Base-by-base conservation (phyloP, 1,140 invertebrate genomes). In the Acromyrmex charruanus region DNA sequence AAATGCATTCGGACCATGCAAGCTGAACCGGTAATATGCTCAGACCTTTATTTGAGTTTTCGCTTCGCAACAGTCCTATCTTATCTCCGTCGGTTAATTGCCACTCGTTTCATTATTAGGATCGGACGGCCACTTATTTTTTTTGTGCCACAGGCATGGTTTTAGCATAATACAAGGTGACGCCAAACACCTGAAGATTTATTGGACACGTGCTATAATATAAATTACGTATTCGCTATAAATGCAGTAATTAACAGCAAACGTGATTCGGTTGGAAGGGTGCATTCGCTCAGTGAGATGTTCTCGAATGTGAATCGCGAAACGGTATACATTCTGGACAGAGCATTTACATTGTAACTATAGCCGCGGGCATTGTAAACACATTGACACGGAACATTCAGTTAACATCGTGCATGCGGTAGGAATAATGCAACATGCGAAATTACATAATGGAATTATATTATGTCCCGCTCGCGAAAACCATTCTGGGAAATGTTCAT, bases 401-500 rank as follows among this genome's bases (percentile, higher is more conserved):
- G 80, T 84, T 84, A 84, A 84, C 80, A 51, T 84, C 39, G 80
- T 84, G 39, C 80, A 84, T 84, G 80, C 80, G 68, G 69, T 84
- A 84, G 80, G 80, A 84, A 84, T 84, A 84, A 84, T 84, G 69
- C 72, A 84, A 84, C 80, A 84, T 75, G 80, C 69, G 71, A 72
- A 84, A 84, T 84, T 84, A 84, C 80, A 84, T 84, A 84, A 84
- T 84, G 80, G 80, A 84, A 84, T 84, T 75, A 84, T 84, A 75
- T 74, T 84, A 75, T 74, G 80, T 74, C 69, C 80, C 80, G 69
- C 55, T 21, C 39, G 80, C 58, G 25, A 74, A 44, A 44, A 18
- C 80, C 55, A 21, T 61, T 25, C 55, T 25, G 69, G 39, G 72
- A 84, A 84, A 75, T 58, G 69, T 84, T 63, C 68, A 35, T 75